Evolutionary conservation across 2,888 invertebrate genomes (phyloP).

Genomic region (Hyalella azteca): DNA sequence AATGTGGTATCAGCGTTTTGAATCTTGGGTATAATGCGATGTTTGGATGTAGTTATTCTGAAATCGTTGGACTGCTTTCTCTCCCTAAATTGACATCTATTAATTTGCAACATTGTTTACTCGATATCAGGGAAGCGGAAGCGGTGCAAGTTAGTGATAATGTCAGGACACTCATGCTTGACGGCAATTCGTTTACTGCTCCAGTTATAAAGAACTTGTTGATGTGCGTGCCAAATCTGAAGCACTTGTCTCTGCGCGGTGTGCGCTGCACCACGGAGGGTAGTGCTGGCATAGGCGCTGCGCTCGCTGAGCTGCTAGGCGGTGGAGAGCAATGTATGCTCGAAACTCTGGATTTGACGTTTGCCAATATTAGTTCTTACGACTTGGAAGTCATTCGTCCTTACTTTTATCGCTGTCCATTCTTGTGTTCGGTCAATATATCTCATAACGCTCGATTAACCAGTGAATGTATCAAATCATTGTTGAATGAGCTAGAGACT

Average conservation of each 20-base stretch:
- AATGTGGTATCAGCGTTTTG: slow-evolving; percentile 36
- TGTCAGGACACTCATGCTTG: slow-evolving; percentile 5
- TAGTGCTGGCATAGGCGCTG: slow-evolving; percentile 30
- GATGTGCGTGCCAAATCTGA: slow-evolving; percentile 42
- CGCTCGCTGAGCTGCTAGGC: slow-evolving; percentile 44
- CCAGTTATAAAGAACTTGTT: slow-evolving; percentile 39
- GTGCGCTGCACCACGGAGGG: slow-evolving; percentile 17
- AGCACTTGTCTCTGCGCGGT: slow-evolving; percentile 43
- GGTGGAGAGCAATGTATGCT: slow-evolving; percentile 48
- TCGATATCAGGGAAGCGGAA: slow-evolving; percentile 9
- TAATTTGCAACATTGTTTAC: slow-evolving; percentile 43
- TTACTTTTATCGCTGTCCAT: slow-evolving; percentile 50
- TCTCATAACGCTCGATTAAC: slow-evolving; percentile 42
- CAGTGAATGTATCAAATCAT: slow-evolving; percentile 17
- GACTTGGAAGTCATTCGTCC: slow-evolving; percentile 48
- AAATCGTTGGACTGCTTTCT: slow-evolving; percentile 41
- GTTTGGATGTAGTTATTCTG: slow-evolving; percentile 40
- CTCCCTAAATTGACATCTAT: slow-evolving; percentile 39
- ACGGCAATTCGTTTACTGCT: slow-evolving; percentile 14
- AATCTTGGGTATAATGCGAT: slow-evolving; percentile 50
- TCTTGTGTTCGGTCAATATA: slow-evolving; percentile 42
- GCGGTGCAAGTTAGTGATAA: neutral
- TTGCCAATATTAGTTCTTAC: slow-evolving; percentile 35
- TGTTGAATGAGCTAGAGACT: slow-evolving; percentile 46
- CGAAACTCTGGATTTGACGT: slow-evolving; percentile 46